Base-by-base conservation (phyloP, 2,888 invertebrate species). In the Rapana venosa region DNA sequence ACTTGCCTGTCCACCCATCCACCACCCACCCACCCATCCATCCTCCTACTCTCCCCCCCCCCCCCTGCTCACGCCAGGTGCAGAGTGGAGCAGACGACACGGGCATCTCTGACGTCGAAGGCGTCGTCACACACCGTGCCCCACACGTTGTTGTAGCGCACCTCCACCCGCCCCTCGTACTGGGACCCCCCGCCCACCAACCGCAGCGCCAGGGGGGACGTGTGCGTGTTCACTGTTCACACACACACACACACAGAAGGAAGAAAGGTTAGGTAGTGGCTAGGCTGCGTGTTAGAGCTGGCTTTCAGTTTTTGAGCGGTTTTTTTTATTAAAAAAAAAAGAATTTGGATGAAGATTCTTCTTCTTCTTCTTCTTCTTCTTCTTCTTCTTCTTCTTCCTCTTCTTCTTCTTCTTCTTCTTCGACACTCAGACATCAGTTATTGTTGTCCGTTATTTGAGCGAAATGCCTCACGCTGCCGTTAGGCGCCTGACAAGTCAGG, bases 71-170 rank as follows among this genome's bases (percentile, higher is more conserved):
- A 88, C 32, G 84, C 74, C 83, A 89, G 90, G 36, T 91, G 91
- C 4, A 91, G 88, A 77, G 81, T 91, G 35, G 90, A 74, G 74
- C 92, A 92, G 32, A 91, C 90, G 20, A 92, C 92, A 32, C 22
- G 86, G 20, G 91, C 92, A 26, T 91, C 91, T 5, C 58, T 47
- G 47, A 81, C 58, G 26, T 86, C 88, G 88, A 91, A 92, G 87
- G 90, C 36, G 87, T 93, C 93, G 81, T 94, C 93, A 91, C 94
- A 94, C 36, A 94, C 92, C 2, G 93, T 94, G 11, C 94, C 94
- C 94, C 94, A 94, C 0, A 92, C 91, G 61, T 91, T 91, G 87
- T 93, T 93, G 89, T 92, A 92, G 70, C 87, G 91, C 0, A 94
- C 90, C 89, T 93, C 93, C 22, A 94, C 88, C 32, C 88, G 58